Evolutionary conservation across 2,797 vertebrate species (phyloP).

Genomic region (Leontopithecus rosalia): DNA sequence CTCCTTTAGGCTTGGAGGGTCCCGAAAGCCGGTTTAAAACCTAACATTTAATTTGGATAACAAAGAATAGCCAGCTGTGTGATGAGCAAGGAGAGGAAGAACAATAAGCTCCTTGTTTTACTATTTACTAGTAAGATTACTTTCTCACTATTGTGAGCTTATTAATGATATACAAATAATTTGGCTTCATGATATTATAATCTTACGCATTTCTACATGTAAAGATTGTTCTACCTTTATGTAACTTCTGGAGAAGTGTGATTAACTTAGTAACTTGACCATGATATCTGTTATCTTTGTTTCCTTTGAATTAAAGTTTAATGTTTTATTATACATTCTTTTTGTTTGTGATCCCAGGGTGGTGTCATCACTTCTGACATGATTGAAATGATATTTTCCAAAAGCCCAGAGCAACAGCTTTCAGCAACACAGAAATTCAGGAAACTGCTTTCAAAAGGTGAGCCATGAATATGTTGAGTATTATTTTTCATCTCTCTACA

Average conservation of each 20-base stretch:
- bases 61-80: background rate
- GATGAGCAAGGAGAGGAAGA: background rate
- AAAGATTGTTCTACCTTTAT: background rate
- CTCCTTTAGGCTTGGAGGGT: conserved; percentile 20
- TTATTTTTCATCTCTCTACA: conserved; percentile 33
- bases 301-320: conserved; percentile 36
- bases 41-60: conserved; percentile 37
- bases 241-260: conserved; percentile 22
- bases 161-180: background rate
- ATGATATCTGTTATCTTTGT: background rate
- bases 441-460: conserved; percentile 99
- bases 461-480: conserved; percentile 44
- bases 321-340: conserved; percentile 49
- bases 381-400: conserved; percentile 99
- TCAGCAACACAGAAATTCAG: conserved; percentile 98
- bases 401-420: conserved; percentile 95
- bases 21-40: background rate
- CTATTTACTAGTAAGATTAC: background rate
- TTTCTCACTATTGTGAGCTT: conserved; percentile 26
- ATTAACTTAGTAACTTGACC: background rate
- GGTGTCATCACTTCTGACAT: conserved; percentile 96
- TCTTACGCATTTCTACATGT: conserved; percentile 8
- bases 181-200: background rate
- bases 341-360: conserved; percentile 85
- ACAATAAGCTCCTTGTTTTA: background rate